These are phyloP conservation scores for crab-eating macaque (Macaca fascicularis) DNA, from an alignment of 2,113 vertebrate species.

Conservation along the genomic window T2T-MFA8v1.1 NC_088384.1:113683501-113684000, in stretches of 20 bases:
- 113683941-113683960: neutral
- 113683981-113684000: no score
- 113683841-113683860: fast-evolving
- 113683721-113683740: neutral
- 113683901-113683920: neutral
- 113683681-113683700: neutral
- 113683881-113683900: fast-evolving
- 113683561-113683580: neutral
- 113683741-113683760: neutral
- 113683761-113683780: neutral
- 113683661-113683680: neutral
- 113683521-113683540: neutral
- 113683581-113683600: neutral
- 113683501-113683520: no score
- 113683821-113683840: neutral
- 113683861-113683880: neutral
- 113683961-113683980: neutral
- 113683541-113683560: neutral
- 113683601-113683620: neutral
- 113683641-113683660: neutral
- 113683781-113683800: fast-evolving
- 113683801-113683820: fast-evolving
- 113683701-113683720: no score
- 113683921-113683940: neutral
- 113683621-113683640: neutral